phyloP scores from a whole-genome alignment of 2,888 invertebrate species.

The Gonocerus acuteangulatus region DNA sequence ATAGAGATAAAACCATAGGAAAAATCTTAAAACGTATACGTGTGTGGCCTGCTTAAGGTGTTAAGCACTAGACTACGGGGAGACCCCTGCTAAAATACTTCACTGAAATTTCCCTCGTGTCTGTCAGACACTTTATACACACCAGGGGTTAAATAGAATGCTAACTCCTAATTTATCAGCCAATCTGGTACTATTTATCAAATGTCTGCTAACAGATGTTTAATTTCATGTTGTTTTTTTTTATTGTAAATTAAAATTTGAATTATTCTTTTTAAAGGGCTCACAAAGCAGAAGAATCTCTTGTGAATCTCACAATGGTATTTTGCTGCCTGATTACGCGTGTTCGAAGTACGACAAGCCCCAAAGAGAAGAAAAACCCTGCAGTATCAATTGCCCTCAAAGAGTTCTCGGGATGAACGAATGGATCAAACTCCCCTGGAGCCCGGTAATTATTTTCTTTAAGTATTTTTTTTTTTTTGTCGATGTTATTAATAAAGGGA shows the following conservation, averaged over 20 bases:
- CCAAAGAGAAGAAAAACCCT: slow-evolving; percentile 33
- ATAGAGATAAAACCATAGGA: too few species aligned
- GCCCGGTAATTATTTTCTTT: slow-evolving; percentile 12
- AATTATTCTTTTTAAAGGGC: slow-evolving; percentile 2
- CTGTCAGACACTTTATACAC: too few species aligned
- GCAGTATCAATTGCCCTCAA: slow-evolving; percentile 6
- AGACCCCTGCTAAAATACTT: too few species aligned
- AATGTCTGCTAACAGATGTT: neutral
- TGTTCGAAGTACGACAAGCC: slow-evolving; percentile 35
- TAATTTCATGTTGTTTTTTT: neutral
- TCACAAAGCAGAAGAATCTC: slow-evolving; percentile 4
- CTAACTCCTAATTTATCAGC: too few species aligned
- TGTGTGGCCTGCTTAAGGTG: too few species aligned
- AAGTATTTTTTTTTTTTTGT: too few species aligned
- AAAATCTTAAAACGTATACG: too few species aligned
- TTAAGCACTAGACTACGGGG: too few species aligned
- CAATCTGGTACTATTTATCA: neutral
- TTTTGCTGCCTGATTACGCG: slow-evolving; percentile 20
- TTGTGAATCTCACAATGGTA: slow-evolving; percentile 19
- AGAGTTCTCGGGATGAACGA: neutral
- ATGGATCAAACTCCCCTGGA: slow-evolving; percentile 14
- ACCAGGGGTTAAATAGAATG: too few species aligned
- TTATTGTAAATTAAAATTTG: neutral
- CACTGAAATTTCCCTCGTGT: too few species aligned
- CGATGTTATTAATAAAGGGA: too few species aligned